phyloP scores from a whole-genome alignment of 2,888 invertebrate species.

The Aspidapion aeneum region DNA sequence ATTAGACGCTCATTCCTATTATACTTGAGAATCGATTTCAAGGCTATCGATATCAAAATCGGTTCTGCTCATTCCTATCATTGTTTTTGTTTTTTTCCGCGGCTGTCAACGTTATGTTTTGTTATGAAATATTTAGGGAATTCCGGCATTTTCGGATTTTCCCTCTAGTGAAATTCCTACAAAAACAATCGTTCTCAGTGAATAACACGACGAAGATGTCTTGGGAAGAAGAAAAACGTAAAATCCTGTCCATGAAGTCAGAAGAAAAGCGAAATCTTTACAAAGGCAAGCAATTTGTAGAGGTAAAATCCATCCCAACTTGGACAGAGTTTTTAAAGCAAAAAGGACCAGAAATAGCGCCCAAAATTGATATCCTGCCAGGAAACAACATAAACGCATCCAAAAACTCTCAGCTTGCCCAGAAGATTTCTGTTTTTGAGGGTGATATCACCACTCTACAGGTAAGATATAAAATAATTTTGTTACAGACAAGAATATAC shows the following conservation, averaged over 20 bases:
- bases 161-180: not conserved
- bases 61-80: no score
- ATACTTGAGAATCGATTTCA: no score
- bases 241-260: slow-evolving; percentile 51
- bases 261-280: slow-evolving; percentile 55
- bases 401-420: slow-evolving; percentile 50
- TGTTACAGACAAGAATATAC: no score
- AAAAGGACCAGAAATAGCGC: slow-evolving; percentile 37
- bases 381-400: slow-evolving; percentile 45
- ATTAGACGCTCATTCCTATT: no score
- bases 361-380: slow-evolving; percentile 38
- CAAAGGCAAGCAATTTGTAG: slow-evolving; percentile 48
- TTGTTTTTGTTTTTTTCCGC: no score
- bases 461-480: no score
- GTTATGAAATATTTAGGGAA: not conserved
- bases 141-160: not conserved
- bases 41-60: no score
- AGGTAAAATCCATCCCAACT: slow-evolving; percentile 51
- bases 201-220: slow-evolving; percentile 39
- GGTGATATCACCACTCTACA: slow-evolving; percentile 84
- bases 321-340: slow-evolving; percentile 54
- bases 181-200: not conserved
- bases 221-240: slow-evolving; percentile 54
- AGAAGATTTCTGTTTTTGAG: slow-evolving; percentile 64
- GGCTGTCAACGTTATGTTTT: no score